Evolutionary conservation across 2,888 invertebrate species (phyloP).

Genomic region (Arctia plantaginis): DNA sequence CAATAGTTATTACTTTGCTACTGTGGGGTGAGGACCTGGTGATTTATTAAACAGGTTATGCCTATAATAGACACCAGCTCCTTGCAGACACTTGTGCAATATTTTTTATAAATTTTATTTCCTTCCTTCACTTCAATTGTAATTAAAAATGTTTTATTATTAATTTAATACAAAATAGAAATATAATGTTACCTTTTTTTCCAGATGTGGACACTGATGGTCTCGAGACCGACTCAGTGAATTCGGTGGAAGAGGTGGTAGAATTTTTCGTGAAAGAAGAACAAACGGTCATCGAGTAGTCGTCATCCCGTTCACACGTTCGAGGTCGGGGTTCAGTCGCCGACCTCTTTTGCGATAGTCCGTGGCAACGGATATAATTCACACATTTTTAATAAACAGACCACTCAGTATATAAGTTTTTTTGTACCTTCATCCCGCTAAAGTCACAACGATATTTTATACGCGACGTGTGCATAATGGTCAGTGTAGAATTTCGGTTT

Average conservation of each 20-base stretch:
- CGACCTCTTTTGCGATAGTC: constrained; percentile 63
- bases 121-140: too few species aligned
- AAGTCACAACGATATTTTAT: constrained; percentile 49
- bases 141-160: too few species aligned
- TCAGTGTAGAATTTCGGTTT: constrained; percentile 75
- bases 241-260: constrained; percentile 97
- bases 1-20: too few species aligned
- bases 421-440: constrained; percentile 69
- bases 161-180: background rate
- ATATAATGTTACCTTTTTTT: constrained; percentile 44
- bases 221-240: constrained; percentile 93
- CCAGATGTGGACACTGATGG: constrained; percentile 97
- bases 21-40: too few species aligned
- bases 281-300: constrained; percentile 92
- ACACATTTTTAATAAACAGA: constrained; percentile 63
- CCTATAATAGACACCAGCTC: too few species aligned
- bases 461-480: constrained; percentile 65
- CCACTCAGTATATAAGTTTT: constrained; percentile 62
- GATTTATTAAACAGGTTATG: too few species aligned
- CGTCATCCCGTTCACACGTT: constrained; percentile 67
- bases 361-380: constrained; percentile 45
- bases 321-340: constrained; percentile 65
- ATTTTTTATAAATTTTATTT: too few species aligned
- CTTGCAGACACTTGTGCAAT: too few species aligned
- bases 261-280: constrained; percentile 99